Percentiles rank a stretch among this genome's conserved stretches.
phyloP scores from a whole-genome alignment of 2,113 vertebrate species.

The Callopanchax toddi region DNA sequence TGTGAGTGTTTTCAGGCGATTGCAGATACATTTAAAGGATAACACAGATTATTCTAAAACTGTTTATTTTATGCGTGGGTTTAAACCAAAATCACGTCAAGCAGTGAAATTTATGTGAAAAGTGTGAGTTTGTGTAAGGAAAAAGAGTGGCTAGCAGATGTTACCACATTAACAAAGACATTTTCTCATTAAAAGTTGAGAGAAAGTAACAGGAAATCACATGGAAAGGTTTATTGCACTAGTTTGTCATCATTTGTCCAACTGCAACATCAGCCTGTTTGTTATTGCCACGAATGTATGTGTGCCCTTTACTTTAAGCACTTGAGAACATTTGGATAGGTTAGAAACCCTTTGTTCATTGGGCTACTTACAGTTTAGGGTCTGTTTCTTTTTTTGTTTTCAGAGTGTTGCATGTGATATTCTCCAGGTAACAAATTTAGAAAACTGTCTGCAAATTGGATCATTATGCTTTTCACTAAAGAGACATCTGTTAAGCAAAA shows the following conservation, averaged over 20 bases:
- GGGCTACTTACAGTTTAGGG: neutral
- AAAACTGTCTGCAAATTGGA: neutral
- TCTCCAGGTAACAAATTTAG: neutral
- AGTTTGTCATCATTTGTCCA: neutral
- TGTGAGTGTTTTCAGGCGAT: constrained; percentile 1
- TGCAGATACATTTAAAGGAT: neutral
- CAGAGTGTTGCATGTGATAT: neutral
- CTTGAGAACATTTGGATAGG: neutral
- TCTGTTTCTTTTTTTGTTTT: no score
- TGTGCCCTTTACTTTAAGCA: neutral
- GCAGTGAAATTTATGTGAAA: neutral
- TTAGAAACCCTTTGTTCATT: neutral
- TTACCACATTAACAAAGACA: no score
- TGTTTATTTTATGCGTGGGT: neutral
- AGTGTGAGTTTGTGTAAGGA: neutral
- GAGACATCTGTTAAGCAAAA: neutral
- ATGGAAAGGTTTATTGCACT: neutral
- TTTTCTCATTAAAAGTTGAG: no score
- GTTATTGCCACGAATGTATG: neutral
- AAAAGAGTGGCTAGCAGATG: neutral
- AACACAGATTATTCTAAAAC: neutral
- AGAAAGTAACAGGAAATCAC: neutral
- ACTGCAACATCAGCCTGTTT: neutral
- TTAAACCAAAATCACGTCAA: neutral
- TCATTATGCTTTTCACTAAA: neutral